phyloP scores from a whole-genome alignment of 1,140 invertebrate genomes.

The Drosophila ironensis region DNA sequence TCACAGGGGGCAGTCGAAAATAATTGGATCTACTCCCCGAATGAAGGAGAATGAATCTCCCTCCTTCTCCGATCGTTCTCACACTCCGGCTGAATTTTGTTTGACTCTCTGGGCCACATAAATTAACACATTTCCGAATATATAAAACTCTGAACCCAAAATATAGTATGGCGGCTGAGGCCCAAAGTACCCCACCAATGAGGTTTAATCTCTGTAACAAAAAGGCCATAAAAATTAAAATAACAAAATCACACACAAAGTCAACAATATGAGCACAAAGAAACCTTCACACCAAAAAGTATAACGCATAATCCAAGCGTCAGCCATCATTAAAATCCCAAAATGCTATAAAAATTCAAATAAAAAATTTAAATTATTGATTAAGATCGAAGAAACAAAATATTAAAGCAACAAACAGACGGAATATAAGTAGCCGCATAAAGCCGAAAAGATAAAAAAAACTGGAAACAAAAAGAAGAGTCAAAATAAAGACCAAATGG shows the following conservation, averaged over 20 bases:
- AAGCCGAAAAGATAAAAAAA: slow-evolving; percentile 22
- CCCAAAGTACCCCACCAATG: slow-evolving; percentile 53
- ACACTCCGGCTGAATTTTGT: slow-evolving; percentile 16
- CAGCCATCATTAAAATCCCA: slow-evolving; percentile 54
- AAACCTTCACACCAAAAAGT: slow-evolving; percentile 37
- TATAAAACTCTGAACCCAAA: slow-evolving; percentile 3
- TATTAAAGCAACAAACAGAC: slow-evolving; percentile 65
- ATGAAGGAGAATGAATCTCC: slow-evolving; percentile 5
- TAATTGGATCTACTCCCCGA: background rate
- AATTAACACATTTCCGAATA: slow-evolving; percentile 28
- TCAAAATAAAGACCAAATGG: slow-evolving; percentile 55
- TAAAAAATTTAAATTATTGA: slow-evolving; percentile 80
- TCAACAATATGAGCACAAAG: slow-evolving; percentile 28
- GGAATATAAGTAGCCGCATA: slow-evolving; percentile 20
- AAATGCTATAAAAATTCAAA: slow-evolving; percentile 74
- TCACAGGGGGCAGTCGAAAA: slow-evolving; percentile 1
- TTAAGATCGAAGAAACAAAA: slow-evolving; percentile 73
- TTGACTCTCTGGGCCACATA: slow-evolving; percentile 26
- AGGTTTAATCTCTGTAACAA: slow-evolving; percentile 26
- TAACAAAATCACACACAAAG: slow-evolving; percentile 56
- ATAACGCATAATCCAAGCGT: slow-evolving; percentile 20
- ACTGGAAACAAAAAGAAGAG: slow-evolving; percentile 41
- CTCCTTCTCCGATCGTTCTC: slow-evolving; percentile 16
- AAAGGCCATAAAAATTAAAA: slow-evolving; percentile 57
- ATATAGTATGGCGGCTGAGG: slow-evolving; percentile 40